Base-by-base conservation (phyloP, 2,888 invertebrate genomes). In the Parnassius mnemosyne region DNA sequence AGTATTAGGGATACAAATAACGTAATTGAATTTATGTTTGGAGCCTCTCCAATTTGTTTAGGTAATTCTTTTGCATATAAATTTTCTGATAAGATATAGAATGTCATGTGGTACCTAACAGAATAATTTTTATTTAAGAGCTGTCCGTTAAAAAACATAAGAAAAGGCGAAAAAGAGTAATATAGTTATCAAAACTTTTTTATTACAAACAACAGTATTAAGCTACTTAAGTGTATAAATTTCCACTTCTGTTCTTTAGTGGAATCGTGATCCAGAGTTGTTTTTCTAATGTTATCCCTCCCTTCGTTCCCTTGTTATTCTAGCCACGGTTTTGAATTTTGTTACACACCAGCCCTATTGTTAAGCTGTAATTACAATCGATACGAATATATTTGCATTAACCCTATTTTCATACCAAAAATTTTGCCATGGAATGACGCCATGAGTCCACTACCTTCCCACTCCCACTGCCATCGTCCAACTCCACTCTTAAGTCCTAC, bases 311-410 rank as follows among this genome's bases (percentile, higher is more conserved):
- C 70, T 69, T 83, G 81, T 85, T 84, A 83, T 80, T 78, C 64
- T 76, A 76, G 69, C 77, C 77, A 72, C 69, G 64, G 78, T 79
- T 76, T 69, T 71, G 79, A n/a, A 74, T 81, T 84, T 81, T 79
- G 74, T 69, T 79, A 82, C 77, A 80, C 72, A 73, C 76, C 71
- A 74, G 77, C 70, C 70, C 71, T 74, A 77, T 78, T 76, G 72
- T 76, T 70, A 60, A 76, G 71, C 71, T 66, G 79, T 78, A 81
- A 83, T 84, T 82, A 81, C 81, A 80, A 78, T 78, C 74, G 77
- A 79, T 81, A 34, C 34, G 7, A 34, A 34, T 34, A 78, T 74
- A 76, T 63, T 63, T 59, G 47, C 63, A 57, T 59, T 47, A 58
- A 34, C 62, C 53, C 50, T 57, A 62, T 57, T 54, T 43, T 49